Conservation (phyloP, 2,797 vertebrate genomes). For the Glyptemys insculpta region DNA sequence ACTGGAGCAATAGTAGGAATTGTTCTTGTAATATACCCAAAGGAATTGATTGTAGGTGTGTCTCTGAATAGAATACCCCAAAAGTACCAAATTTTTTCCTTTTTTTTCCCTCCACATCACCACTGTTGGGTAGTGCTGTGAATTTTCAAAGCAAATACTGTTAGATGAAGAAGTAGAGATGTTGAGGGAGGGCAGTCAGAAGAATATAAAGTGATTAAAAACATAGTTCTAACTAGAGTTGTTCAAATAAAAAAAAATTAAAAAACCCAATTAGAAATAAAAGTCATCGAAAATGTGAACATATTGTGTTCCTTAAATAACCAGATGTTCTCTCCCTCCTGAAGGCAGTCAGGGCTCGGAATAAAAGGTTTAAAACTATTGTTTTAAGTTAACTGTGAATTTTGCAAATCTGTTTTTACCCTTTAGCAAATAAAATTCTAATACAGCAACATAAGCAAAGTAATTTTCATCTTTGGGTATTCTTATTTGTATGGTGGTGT, state of each 20-base stretch:
- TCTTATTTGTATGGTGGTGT: constrained; percentile 74
- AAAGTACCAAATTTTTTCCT: constrained; percentile 7
- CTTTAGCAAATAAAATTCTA: constrained; percentile 89
- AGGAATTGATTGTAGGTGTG: constrained; percentile 32
- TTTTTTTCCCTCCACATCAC: constrained; percentile 54
- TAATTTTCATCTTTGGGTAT: constrained; percentile 82
- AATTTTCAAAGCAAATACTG: constrained; percentile 75
- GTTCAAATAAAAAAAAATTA: constrained; percentile 82
- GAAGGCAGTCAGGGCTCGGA: constrained; percentile 87
- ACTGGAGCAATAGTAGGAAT: background rate
- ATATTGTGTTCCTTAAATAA: constrained; percentile 91
- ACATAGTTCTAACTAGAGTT: constrained; percentile 82
- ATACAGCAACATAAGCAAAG: constrained; percentile 85
- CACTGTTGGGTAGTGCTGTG: constrained; percentile 60
- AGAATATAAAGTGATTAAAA: constrained; percentile 86
- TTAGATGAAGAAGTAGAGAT: constrained; percentile 70
- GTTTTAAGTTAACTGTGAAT: constrained; percentile 89
- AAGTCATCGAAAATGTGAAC: constrained; percentile 91
- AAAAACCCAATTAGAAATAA: constrained; percentile 91
- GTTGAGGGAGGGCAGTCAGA: constrained; percentile 70
- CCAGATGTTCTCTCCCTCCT: constrained; percentile 91
- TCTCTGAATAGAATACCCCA: constrained; percentile 52
- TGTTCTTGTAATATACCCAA: background rate
- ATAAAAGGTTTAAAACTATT: constrained; percentile 88
- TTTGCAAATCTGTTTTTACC: constrained; percentile 86